phyloP scores from a whole-genome alignment of 53 echinoderm and acorn worm genomes.

The Stichopus horrens region DNA sequence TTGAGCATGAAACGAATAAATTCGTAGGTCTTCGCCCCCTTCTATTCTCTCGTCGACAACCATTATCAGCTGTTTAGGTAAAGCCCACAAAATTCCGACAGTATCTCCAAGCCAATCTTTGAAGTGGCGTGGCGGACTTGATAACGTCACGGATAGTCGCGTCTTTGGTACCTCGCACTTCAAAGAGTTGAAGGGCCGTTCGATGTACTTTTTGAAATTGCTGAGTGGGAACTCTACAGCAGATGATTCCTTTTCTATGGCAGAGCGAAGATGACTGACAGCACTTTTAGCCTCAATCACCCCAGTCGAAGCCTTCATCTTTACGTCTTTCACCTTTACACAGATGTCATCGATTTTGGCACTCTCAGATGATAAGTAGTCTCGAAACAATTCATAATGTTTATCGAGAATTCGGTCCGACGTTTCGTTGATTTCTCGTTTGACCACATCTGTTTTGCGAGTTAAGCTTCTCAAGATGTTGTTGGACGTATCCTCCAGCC shows the following conservation, averaged over 20 bases:
- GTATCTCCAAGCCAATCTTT: conserved; percentile 26
- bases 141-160: background rate
- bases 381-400: conserved; percentile 12
- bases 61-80: conserved; percentile 21
- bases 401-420: conserved; percentile 1
- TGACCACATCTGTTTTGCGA: background rate
- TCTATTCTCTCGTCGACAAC: conserved; percentile 30
- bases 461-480: background rate
- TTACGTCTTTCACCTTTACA: background rate
- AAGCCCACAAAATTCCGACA: conserved; percentile 24
- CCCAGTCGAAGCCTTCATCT: background rate
- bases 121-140: conserved; percentile 9
- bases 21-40: conserved; percentile 1
- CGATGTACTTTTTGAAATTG: conserved; percentile 6
- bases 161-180: background rate
- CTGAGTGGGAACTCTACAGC: background rate
- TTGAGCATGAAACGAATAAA: conserved; percentile 17
- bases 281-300: background rate
- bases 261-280: background rate
- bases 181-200: background rate
- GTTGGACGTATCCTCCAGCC: background rate
- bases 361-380: background rate
- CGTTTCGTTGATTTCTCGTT: background rate
- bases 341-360: background rate
- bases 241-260: background rate